phyloP scores from a whole-genome alignment of 2,797 vertebrate genomes.

The Coreius guichenoti region DNA sequence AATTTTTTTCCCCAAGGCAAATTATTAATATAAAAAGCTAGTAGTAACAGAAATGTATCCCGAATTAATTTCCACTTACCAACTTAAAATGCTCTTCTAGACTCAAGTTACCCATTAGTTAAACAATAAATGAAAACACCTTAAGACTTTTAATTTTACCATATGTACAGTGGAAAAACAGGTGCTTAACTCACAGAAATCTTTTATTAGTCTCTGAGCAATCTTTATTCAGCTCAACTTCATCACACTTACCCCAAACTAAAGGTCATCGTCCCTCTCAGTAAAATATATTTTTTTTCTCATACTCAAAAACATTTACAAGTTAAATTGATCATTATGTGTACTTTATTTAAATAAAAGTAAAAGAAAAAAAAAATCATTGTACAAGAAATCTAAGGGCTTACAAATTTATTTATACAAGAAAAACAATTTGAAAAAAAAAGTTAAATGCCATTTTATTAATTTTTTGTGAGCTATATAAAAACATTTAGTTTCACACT shows the following conservation, averaged over 20 bases:
- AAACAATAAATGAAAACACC: not conserved
- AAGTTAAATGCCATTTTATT: not conserved
- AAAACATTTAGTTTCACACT: conserved; percentile 8
- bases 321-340: conserved; percentile 56
- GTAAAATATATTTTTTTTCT: conserved; percentile 13
- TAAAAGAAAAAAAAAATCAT: not conserved
- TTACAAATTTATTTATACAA: conserved; percentile 29
- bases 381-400: conserved; percentile 40
- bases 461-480: not conserved
- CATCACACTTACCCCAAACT: conserved; percentile 52
- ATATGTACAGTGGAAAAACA: not conserved
- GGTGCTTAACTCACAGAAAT: not conserved
- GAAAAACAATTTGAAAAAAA: conserved; percentile 28
- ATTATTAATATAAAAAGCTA: not conserved
- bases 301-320: conserved; percentile 59
- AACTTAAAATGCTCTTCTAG: not conserved
- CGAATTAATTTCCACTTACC: not conserved
- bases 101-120: not conserved
- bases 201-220: not conserved
- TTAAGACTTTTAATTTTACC: not conserved
- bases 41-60: not conserved
- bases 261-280: conserved; percentile 20
- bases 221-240: not conserved
- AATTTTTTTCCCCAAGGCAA: not conserved
- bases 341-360: conserved; percentile 61